A percentile compares a stretch with the other conserved stretches of the same genome.
Conservation (phyloP, 2,797 vertebrate genomes). For the Gallinago solitaria region DNA sequence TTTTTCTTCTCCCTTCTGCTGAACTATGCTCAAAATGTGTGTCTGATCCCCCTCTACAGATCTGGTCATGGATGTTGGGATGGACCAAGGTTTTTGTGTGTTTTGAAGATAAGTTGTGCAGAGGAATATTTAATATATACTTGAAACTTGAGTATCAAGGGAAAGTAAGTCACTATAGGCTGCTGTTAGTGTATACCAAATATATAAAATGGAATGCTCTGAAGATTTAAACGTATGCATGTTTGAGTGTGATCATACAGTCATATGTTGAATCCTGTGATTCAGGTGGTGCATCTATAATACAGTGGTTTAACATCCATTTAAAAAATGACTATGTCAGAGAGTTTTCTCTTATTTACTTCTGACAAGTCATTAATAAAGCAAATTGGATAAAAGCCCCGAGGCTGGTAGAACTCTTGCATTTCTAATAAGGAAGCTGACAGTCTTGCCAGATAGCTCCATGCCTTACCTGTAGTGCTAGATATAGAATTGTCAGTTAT, state of each 20-base stretch:
- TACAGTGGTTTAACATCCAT: not conserved
- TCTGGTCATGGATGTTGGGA: not conserved
- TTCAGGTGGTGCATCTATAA: not conserved
- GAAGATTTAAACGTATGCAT: not conserved
- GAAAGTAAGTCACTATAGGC: not conserved
- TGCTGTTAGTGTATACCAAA: not conserved
- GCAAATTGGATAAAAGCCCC: slow-evolving; percentile 47
- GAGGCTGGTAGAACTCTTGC: slow-evolving; percentile 18
- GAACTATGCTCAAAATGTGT: not conserved
- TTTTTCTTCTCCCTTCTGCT: not conserved
- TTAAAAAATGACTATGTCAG: slow-evolving; percentile 9
- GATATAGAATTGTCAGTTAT: not conserved
- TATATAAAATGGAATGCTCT: not conserved
- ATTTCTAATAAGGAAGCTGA: slow-evolving; percentile 6
- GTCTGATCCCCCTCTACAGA: not conserved
- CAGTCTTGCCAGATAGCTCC: not conserved
- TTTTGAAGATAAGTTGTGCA: not conserved
- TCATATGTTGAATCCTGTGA: not conserved
- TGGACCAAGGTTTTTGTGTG: not conserved
- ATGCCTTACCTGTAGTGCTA: not conserved
- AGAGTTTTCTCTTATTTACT: slow-evolving; percentile 52
- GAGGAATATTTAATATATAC: not conserved
- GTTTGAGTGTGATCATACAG: not conserved
- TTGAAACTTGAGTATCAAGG: not conserved
- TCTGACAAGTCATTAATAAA: slow-evolving; percentile 58